Percentiles rank a stretch among this genome's conserved stretches.
These are phyloP conservation scores for Serinus canaria DNA, from an alignment of 2,113 vertebrate species.

Conservation along the genomic window DNA sequence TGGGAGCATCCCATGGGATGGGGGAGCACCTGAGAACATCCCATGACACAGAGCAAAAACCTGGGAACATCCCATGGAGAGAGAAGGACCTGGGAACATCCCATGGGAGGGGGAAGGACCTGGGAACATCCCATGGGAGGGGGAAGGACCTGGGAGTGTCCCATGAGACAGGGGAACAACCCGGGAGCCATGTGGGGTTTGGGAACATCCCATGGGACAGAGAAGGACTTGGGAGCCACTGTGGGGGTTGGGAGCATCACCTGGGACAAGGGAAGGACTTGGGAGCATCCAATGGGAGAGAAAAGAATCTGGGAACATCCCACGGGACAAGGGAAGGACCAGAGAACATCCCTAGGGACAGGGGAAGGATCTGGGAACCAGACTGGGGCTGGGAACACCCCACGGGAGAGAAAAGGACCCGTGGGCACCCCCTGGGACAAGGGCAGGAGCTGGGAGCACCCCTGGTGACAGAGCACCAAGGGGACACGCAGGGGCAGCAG, in stretches of 20 bases:
- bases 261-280: not conserved
- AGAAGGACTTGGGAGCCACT: no score
- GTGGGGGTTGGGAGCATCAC: not conserved
- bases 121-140: no score
- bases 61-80: not conserved
- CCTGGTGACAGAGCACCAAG: fast-evolving
- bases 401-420: not conserved
- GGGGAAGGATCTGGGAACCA: no score
- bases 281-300: not conserved
- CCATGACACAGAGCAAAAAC: no score
- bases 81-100: not conserved
- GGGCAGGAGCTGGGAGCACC: not conserved
- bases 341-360: not conserved
- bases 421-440: fast-evolving
- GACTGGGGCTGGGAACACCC: not conserved
- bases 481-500: no score
- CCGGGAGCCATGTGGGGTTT: not conserved
- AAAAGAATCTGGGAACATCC: no score
- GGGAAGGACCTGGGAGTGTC: no score
- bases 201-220: not conserved
- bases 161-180: no score
- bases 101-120: not conserved
- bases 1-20: not conserved
- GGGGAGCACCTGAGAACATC: not conserved
- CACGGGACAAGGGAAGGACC: not conserved